Conservation (phyloP, 2,888 invertebrate species). For the Ochlodes sylvanus region DNA sequence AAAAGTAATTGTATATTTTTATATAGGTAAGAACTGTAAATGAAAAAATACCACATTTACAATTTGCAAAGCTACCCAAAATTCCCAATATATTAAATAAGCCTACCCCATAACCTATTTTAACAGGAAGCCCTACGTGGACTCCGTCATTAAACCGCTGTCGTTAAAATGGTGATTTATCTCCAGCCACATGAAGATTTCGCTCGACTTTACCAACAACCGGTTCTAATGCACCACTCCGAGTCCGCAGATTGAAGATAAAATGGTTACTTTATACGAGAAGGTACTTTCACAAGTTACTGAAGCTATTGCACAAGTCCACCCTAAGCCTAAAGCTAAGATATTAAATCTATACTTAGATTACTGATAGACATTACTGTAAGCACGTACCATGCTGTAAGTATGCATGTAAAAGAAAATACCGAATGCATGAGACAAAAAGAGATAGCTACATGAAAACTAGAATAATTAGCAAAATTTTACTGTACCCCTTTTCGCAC, state of each 20-base stretch:
- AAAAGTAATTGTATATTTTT: no score
- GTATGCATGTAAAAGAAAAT: no score
- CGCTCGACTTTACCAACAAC: not conserved
- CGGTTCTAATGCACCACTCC: constrained; percentile 1
- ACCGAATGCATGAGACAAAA: no score
- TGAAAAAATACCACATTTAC: no score
- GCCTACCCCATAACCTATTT: not conserved
- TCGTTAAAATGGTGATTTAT: constrained; percentile 5
- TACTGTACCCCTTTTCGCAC: no score
- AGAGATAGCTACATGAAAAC: no score
- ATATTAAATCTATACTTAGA: not conserved
- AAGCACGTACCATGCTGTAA: no score
- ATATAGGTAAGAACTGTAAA: no score
- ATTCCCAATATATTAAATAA: not conserved
- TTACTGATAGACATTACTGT: no score
- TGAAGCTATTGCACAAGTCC: not conserved
- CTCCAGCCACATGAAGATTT: not conserved
- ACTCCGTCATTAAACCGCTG: not conserved
- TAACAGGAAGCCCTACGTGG: not conserved
- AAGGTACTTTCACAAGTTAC: not conserved
- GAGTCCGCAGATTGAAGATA: constrained; percentile 1
- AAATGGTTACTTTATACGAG: not conserved
- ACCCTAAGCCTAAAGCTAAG: no score
- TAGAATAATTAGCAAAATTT: no score
- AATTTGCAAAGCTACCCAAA: not conserved